A percentile compares a stretch with the other conserved stretches of the same genome.
Conservation (phyloP, 1,140 invertebrate genomes). For the Leptinotarsa defecta region DNA sequence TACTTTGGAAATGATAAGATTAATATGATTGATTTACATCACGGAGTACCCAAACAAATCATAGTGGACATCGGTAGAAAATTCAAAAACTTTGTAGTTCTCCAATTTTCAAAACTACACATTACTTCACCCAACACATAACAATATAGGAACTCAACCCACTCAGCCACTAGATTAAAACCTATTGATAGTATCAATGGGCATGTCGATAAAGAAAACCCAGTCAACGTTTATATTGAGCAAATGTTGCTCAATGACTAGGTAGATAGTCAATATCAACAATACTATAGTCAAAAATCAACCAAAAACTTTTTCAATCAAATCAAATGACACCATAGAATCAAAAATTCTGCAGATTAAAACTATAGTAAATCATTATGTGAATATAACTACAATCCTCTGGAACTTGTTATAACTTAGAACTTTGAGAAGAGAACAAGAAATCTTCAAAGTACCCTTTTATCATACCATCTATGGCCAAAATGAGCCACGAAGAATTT, state of each 20-base stretch:
- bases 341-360: neutral
- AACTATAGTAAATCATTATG: neutral
- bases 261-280: too few species aligned
- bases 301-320: slow-evolving; percentile 26
- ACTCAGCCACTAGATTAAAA: too few species aligned
- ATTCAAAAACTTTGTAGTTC: slow-evolving; percentile 42
- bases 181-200: slow-evolving; percentile 13
- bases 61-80: slow-evolving; percentile 38
- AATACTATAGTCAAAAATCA: neutral
- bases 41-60: slow-evolving; percentile 35
- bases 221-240: slow-evolving; percentile 19
- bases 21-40: slow-evolving; percentile 13
- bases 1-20: too few species aligned
- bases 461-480: too few species aligned
- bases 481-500: too few species aligned
- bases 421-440: too few species aligned
- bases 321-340: neutral
- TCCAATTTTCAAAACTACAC: slow-evolving; percentile 43
- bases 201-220: slow-evolving; percentile 40
- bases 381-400: too few species aligned
- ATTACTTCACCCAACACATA: slow-evolving; percentile 29
- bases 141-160: slow-evolving; percentile 17
- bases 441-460: too few species aligned
- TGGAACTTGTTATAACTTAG: too few species aligned
- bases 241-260: too few species aligned